These are phyloP conservation scores for Drosophila antonietae DNA, from an alignment of 2,888 invertebrate species.

Conservation along the genomic window DNA sequence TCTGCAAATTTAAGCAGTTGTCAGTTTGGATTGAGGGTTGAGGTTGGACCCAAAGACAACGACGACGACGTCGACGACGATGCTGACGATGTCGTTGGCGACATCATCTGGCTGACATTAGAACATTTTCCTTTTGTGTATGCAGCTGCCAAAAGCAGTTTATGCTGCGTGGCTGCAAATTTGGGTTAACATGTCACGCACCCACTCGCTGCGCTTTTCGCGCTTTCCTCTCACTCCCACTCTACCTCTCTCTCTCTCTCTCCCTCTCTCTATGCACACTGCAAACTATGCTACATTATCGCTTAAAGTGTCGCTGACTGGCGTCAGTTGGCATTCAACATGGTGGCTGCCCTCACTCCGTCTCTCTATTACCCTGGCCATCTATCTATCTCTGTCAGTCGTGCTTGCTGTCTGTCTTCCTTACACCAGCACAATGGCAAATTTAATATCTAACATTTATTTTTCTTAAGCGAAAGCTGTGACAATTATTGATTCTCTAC, in stretches of 20 bases:
- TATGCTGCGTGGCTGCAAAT: conserved; percentile 67
- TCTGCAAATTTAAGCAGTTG: conserved; percentile 48
- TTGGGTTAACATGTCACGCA: conserved; percentile 81
- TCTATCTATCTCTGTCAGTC: neutral
- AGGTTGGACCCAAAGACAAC: conserved; percentile 29
- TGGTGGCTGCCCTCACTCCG: neutral
- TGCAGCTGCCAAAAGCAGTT: conserved; percentile 74
- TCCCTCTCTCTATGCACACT: conserved; percentile 3
- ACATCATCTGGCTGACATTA: conserved; percentile 73
- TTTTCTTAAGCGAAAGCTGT: conserved; percentile 5
- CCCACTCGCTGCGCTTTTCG: conserved; percentile 44
- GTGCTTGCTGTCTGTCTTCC: neutral
- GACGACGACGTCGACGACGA: neutral
- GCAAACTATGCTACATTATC: conserved; percentile 68
- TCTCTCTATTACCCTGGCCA: neutral
- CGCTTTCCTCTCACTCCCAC: neutral
- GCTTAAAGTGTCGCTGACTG: conserved; percentile 68
- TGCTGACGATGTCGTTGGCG: conserved; percentile 11
- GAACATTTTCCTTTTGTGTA: conserved; percentile 66
- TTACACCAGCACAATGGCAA: neutral
- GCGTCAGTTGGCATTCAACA: conserved; percentile 57
- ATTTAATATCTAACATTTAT: conserved; percentile 8
- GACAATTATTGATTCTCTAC: neutral
- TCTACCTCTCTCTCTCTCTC: neutral
- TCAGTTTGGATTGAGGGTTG: conserved; percentile 30